A percentile compares a stretch with the other conserved stretches of the same genome.
Evolutionary conservation across 2,113 vertebrate species (phyloP).

Genomic region (Rana temporaria): DNA sequence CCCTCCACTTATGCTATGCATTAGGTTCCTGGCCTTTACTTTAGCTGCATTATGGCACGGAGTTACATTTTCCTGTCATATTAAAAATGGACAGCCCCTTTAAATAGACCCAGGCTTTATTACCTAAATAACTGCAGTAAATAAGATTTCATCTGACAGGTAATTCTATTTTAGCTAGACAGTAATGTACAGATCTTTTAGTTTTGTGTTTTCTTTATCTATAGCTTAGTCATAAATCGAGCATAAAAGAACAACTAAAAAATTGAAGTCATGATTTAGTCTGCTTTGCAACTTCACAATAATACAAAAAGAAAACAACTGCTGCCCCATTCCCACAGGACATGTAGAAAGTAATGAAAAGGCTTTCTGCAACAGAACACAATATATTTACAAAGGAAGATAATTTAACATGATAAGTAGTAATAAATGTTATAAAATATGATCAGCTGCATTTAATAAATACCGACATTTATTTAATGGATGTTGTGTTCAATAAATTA

Average conservation of each 20-base stretch:
- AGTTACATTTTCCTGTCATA: too few species aligned
- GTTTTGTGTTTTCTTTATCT: conserved; percentile 39
- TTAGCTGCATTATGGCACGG: too few species aligned
- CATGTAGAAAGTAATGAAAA: conserved; percentile 52
- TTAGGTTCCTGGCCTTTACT: too few species aligned
- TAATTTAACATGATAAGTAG: conserved; percentile 56
- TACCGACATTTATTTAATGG: conserved; percentile 55
- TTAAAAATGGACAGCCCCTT: too few species aligned
- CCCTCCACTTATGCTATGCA: too few species aligned
- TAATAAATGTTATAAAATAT: conserved; percentile 58
- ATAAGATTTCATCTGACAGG: conserved; percentile 42
- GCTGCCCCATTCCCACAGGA: conserved; percentile 51
- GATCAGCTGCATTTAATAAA: conserved; percentile 53
- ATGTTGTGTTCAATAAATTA: conserved; percentile 57
- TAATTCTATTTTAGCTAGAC: conserved; percentile 19
- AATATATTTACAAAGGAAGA: conserved; percentile 56
- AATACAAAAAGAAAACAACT: conserved; percentile 52
- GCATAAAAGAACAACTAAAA: neutral
- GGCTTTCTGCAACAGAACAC: conserved; percentile 48
- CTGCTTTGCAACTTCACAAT: conserved; percentile 51
- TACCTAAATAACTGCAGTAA: conserved; percentile 4
- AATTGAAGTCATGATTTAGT: conserved; percentile 32
- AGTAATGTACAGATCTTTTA: conserved; percentile 48
- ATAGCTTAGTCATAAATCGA: conserved; percentile 37
- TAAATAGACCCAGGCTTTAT: neutral